A percentile compares a stretch with the other conserved stretches of the same genome.
phyloP scores from a whole-genome alignment of 2,113 vertebrate species.

The Chaetodon auriga region DNA sequence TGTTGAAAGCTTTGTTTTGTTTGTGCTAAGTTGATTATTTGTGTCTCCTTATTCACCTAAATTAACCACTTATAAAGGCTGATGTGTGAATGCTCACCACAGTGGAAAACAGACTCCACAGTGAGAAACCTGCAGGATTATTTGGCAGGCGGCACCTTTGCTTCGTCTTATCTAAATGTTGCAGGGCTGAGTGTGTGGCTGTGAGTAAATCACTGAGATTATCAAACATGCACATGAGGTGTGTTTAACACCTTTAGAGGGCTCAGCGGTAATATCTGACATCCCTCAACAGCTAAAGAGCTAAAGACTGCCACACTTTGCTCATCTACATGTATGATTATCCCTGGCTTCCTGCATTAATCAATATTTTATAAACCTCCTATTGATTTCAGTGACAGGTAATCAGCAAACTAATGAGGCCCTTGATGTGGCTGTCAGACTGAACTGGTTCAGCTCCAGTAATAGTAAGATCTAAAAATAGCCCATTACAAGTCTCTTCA shows the following conservation, averaged over 20 bases:
- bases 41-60: too few species aligned
- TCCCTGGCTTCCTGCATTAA: neutral
- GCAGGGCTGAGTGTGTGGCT: neutral
- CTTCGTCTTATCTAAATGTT: neutral
- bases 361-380: neutral
- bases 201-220: neutral
- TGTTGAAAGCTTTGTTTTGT: too few species aligned
- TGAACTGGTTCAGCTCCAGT: neutral
- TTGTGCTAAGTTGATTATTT: too few species aligned
- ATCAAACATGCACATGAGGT: neutral
- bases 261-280: neutral
- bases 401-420: neutral
- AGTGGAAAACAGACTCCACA: neutral
- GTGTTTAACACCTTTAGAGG: neutral
- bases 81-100: neutral
- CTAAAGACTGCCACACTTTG: neutral
- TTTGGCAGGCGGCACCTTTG: neutral
- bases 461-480: neutral
- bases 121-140: neutral
- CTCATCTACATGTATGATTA: neutral
- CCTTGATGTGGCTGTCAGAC: neutral
- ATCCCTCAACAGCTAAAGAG: neutral
- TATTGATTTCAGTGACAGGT: neutral
- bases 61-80: neutral
- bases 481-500: too few species aligned